phyloP scores from a whole-genome alignment of 2,797 vertebrate species.

The Crax fasciolata region DNA sequence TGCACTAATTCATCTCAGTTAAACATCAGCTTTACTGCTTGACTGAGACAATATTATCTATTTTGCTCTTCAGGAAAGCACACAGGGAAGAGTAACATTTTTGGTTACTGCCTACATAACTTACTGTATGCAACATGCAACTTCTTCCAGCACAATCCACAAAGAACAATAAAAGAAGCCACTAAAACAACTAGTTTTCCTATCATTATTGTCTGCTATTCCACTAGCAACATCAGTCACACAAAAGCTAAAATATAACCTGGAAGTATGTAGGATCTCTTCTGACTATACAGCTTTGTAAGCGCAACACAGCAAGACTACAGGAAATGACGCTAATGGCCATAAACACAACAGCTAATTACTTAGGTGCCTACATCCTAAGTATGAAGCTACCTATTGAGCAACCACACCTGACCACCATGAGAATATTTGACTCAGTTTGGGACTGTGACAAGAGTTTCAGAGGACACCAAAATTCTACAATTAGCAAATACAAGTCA shows the following conservation, averaged over 20 bases:
- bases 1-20: background rate
- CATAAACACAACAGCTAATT: background rate
- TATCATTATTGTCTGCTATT: background rate
- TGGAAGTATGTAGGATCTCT: background rate
- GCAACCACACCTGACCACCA: background rate
- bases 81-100: background rate
- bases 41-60: background rate
- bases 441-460: background rate
- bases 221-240: background rate
- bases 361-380: background rate
- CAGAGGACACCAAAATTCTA: background rate
- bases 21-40: background rate
- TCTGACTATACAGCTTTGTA: background rate
- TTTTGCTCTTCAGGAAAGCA: background rate
- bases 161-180: background rate
- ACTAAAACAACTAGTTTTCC: background rate
- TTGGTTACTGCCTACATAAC: background rate
- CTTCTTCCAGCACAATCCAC: background rate
- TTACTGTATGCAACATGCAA: background rate
- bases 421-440: background rate
- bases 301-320: background rate
- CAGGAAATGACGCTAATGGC: background rate
- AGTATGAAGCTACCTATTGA: background rate
- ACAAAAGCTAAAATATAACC: background rate
- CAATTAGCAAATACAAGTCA: background rate